A percentile compares a stretch with the other conserved stretches of the same genome.
Evolutionary conservation across 2,888 invertebrate genomes (phyloP).

Genomic region (Epiblema foenella): DNA sequence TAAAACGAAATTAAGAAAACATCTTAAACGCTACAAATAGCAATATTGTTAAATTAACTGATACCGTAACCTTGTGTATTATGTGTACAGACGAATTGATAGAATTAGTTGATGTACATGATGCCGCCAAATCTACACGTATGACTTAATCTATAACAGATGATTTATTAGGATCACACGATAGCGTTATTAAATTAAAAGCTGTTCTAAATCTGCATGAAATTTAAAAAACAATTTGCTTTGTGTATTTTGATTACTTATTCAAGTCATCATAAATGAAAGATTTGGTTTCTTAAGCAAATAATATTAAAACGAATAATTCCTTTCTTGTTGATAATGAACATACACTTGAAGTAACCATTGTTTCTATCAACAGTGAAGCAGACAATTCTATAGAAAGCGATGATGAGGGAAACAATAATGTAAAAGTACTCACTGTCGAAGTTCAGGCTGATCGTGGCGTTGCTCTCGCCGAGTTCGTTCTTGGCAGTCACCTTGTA

Average conservation of each 20-base stretch:
- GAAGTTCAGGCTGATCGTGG: constrained; percentile 98
- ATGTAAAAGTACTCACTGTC: constrained; percentile 92
- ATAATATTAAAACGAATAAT: background rate
- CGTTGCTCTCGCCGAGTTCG: constrained; percentile 98
- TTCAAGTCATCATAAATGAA: background rate
- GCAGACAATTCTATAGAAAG: background rate
- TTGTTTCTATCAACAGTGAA: background rate
- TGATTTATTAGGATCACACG: constrained; percentile 73
- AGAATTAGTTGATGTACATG: constrained; percentile 79
- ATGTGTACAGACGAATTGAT: constrained; percentile 71
- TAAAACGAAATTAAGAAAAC: constrained; percentile 72
- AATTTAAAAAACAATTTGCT: background rate
- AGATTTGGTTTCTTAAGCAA: background rate
- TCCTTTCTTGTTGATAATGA: background rate
- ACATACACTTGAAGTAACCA: background rate
- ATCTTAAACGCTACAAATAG: constrained; percentile 68
- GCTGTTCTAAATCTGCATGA: constrained; percentile 11
- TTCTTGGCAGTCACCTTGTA: constrained; percentile 98
- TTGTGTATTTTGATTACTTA: constrained; percentile 1
- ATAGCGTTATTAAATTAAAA: constrained; percentile 45
- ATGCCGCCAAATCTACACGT: constrained; percentile 75
- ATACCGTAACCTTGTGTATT: constrained; percentile 63
- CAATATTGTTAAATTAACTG: constrained; percentile 53
- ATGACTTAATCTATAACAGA: constrained; percentile 59
- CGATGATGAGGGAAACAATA: background rate